Percentiles rank a stretch among this genome's conserved stretches.
phyloP scores from a whole-genome alignment of 2,797 vertebrate species.

The Hippoglossus hippoglossus region DNA sequence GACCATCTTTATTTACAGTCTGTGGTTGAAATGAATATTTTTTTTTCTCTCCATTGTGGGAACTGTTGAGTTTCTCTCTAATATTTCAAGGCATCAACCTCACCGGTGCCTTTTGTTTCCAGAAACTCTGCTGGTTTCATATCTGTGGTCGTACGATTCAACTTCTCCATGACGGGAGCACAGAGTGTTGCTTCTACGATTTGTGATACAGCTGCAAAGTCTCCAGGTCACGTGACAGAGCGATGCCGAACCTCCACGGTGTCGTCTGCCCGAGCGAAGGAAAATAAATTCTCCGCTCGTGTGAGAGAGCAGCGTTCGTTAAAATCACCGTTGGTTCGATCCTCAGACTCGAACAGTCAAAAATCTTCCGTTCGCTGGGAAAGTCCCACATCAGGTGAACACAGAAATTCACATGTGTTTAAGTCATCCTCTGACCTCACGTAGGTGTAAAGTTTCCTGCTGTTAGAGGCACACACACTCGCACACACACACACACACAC shows the following conservation, averaged over 20 bases:
- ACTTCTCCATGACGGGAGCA: not conserved
- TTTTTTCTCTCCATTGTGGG: too few relatives aligned
- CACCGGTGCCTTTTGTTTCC: too few relatives aligned
- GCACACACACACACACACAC: constrained; percentile 1
- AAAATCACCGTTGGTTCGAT: constrained; percentile 30
- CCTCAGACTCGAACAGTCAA: not conserved
- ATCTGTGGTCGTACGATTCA: too few relatives aligned
- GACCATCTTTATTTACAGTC: too few relatives aligned
- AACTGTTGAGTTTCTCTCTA: too few relatives aligned
- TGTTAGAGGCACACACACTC: constrained; percentile 16
- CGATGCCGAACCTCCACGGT: not conserved
- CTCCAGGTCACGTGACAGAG: constrained; percentile 5
- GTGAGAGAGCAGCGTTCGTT: constrained; percentile 6
- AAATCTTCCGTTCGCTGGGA: constrained; percentile 31
- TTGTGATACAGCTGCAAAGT: constrained; percentile 23
- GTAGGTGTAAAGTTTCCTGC: constrained; percentile 77
- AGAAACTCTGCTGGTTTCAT: too few relatives aligned
- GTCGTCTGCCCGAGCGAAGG: constrained; percentile 14
- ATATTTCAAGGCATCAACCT: too few relatives aligned
- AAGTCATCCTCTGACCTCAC: constrained; percentile 75
- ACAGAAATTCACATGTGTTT: constrained; percentile 69
- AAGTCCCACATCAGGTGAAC: constrained; percentile 72
- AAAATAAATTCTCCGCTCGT: constrained; percentile 13
- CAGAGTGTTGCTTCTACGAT: constrained; percentile 11
- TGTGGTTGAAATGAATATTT: too few relatives aligned